Conservation (phyloP, 2,888 invertebrate genomes). For the Catocala sponsa region DNA sequence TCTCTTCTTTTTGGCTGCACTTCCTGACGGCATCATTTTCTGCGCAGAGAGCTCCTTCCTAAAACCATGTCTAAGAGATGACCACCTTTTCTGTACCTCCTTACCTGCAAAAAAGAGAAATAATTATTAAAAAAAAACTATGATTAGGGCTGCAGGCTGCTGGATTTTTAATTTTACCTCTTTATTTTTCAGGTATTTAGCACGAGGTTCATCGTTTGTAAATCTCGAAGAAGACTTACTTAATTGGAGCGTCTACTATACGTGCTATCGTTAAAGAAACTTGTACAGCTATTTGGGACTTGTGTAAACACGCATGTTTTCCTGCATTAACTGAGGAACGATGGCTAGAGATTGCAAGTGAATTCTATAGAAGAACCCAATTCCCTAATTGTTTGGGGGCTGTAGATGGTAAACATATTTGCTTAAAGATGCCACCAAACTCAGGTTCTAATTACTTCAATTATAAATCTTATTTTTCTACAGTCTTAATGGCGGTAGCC, state of each 20-base stretch:
- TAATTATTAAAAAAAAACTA: conserved; percentile 6
- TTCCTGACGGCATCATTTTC: conserved; percentile 30
- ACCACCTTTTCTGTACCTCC: conserved; percentile 21
- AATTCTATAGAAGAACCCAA: conserved; percentile 5
- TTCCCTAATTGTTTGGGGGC: conserved; percentile 15
- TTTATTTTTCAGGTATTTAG: conserved; percentile 27
- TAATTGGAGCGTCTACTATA: conserved; percentile 20
- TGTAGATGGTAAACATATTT: conserved; percentile 21
- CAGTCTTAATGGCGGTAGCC: conserved; percentile 20
- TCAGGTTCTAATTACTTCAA: conserved; percentile 23
- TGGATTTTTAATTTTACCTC: too few species aligned
- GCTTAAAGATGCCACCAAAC: conserved; percentile 13
- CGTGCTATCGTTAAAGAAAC: conserved; percentile 20
- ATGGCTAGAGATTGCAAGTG: conserved; percentile 22
- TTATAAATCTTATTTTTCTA: conserved; percentile 27
- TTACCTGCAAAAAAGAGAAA: conserved; percentile 25
- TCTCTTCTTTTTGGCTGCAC: conserved; percentile 30
- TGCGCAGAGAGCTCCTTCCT: conserved; percentile 27
- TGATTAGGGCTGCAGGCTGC: too few species aligned
- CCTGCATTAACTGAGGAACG: conserved; percentile 19
- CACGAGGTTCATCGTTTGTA: conserved; percentile 21
- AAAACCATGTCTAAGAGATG: conserved; percentile 27
- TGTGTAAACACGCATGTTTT: conserved; percentile 16
- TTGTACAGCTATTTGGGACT: conserved; percentile 12
- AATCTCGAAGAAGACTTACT: conserved; percentile 18